Base-by-base conservation (phyloP, 2,797 vertebrate genomes). In the Rhabdomys pumilio region DNA sequence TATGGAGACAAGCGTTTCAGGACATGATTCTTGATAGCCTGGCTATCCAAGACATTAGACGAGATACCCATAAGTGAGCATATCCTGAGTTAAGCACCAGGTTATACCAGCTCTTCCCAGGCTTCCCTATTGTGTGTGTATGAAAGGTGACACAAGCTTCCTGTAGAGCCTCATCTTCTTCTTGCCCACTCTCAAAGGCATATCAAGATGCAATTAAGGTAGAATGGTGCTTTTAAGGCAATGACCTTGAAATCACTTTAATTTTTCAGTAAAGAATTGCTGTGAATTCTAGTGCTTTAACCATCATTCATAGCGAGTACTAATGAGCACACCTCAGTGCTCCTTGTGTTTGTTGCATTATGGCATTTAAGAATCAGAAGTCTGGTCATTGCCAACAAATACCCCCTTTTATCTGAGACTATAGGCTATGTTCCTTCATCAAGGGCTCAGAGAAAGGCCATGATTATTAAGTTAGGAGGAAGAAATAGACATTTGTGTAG, bases 201-300 rank as follows among this genome's bases (percentile, higher is more conserved):
- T 85, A 97, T 96, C 55, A 96, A 91, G 92, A 90, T 90, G 86
- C 96, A 97, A 79, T 97, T 97, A 96, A 95, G 47, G 84, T 47
- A 95, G 67, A 97, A 94, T 84, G 92, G 89, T 96, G 88, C 69
- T 97, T 31, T 95, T 75, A 91, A 96, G 69, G 53, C 69, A 96
- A 75, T 97, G 88, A 97, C 94, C 90, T 97, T 97, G 95, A 97
- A 97, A 95, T 91, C 91, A 94, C 91, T 94, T 96, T 96, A 95
- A 94, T 98, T 96, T 96, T 87, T 92, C 92, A 76, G 83, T 76
- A 89, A 92, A 91, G 95, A 84, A 94, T 91, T 91, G 91, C 65
- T 85, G 80, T 91, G 69, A 91, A 93, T 96, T 95, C 88, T 91
- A 94, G 90, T 59, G 29, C 12, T 80, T 79, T 79, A 84, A n/a